These are phyloP conservation scores for Oreochromis mossambicus DNA, from an alignment of 2,797 vertebrate genomes.

Conservation along the genomic window DNA sequence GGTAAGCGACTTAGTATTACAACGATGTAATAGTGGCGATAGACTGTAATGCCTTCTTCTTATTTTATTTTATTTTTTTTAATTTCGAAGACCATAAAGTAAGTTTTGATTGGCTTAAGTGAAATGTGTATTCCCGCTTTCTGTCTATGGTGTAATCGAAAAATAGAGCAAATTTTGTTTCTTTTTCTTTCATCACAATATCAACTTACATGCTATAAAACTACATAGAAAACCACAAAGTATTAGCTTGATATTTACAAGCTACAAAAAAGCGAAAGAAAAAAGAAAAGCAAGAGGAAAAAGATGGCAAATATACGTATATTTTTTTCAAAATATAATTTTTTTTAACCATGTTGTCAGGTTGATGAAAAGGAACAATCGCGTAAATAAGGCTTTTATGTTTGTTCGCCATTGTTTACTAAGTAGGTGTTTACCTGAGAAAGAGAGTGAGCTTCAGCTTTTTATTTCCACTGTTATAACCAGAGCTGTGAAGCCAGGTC, in stretches of 20 bases:
- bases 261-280: background rate
- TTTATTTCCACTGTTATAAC: background rate
- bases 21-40: background rate
- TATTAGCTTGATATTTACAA: background rate
- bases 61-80: background rate
- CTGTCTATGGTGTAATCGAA: background rate
- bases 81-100: background rate
- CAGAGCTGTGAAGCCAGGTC: background rate
- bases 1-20: background rate
- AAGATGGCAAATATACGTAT: background rate
- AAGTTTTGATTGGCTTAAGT: background rate
- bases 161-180: background rate
- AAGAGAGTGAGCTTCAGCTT: background rate
- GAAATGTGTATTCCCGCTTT: background rate
- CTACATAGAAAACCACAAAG: background rate
- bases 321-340: background rate
- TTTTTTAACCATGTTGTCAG: background rate
- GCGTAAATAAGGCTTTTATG: background rate
- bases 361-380: background rate
- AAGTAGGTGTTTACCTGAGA: background rate
- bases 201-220: background rate
- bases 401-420: background rate
- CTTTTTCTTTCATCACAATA: background rate
- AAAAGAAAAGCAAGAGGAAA: background rate
- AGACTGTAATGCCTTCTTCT: background rate